phyloP scores from a whole-genome alignment of 2,113 vertebrate species.

The Elephas maximus region DNA sequence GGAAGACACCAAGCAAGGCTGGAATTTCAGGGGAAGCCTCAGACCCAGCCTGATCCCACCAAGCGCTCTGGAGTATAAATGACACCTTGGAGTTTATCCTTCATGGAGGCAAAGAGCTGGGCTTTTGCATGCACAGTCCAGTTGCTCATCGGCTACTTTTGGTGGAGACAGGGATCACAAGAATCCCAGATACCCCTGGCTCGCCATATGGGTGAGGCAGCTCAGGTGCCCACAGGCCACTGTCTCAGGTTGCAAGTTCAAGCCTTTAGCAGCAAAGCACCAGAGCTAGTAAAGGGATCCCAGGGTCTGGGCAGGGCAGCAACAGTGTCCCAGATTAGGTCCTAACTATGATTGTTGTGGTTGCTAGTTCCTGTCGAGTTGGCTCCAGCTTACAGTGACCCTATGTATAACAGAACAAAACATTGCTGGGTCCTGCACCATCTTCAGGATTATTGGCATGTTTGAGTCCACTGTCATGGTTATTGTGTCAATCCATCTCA shows the following conservation, averaged over 20 bases:
- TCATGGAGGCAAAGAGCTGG: rapidly evolving
- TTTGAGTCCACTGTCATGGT: too few relatives aligned
- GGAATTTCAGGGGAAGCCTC: neutral
- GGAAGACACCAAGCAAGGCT: neutral
- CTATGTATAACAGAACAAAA: too few relatives aligned
- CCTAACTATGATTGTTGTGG: neutral
- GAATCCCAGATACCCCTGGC: neutral
- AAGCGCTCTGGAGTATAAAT: neutral
- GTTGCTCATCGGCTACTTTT: neutral
- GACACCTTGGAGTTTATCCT: rapidly evolving
- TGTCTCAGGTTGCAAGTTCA: too few relatives aligned
- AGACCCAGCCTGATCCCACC: neutral
- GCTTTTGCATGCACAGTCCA: neutral
- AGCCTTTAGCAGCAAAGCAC: neutral
- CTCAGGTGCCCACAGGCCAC: neutral
- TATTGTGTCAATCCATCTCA: too few relatives aligned
- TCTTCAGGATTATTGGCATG: too few relatives aligned
- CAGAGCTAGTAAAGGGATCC: too few relatives aligned
- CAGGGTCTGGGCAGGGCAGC: neutral
- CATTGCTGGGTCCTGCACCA: too few relatives aligned
- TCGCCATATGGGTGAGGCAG: neutral
- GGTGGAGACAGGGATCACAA: neutral
- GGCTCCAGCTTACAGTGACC: too few relatives aligned
- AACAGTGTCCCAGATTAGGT: rapidly evolving
- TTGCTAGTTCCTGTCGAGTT: neutral